These are phyloP conservation scores for Engystomops pustulosus DNA, from an alignment of 2,113 vertebrate species.

Conservation along the genomic window DNA sequence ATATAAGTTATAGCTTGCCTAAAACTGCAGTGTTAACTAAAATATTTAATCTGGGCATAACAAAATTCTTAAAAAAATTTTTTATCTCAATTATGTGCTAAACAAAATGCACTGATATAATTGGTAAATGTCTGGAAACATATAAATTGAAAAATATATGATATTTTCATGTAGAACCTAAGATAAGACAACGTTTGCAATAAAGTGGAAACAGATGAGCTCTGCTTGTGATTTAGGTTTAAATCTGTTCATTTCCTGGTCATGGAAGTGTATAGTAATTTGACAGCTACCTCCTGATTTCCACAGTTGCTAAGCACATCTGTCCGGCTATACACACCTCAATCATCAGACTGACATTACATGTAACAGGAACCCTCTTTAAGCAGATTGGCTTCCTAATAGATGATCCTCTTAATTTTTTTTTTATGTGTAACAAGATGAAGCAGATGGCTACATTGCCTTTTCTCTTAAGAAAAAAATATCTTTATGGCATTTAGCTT, in stretches of 20 bases:
- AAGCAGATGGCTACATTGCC: slow-evolving; percentile 50
- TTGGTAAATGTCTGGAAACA: neutral
- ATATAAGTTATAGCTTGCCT: no score
- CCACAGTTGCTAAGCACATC: slow-evolving; percentile 1
- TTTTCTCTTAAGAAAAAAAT: slow-evolving; percentile 24
- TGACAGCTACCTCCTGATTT: slow-evolving; percentile 21
- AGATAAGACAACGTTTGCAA: neutral
- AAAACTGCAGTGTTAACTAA: no score
- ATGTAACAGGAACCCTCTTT: slow-evolving; percentile 2
- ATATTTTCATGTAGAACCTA: neutral
- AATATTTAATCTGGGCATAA: no score
- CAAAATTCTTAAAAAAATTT: no score
- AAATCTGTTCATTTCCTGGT: neutral
- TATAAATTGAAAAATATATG: neutral
- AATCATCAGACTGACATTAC: slow-evolving; percentile 8
- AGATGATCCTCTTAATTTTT: slow-evolving; percentile 39
- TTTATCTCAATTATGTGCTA: no score
- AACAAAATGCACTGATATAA: no score
- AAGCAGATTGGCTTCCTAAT: slow-evolving; percentile 31
- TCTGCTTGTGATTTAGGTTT: neutral
- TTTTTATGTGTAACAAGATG: slow-evolving; percentile 42
- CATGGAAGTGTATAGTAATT: neutral
- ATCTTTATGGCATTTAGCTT: slow-evolving; percentile 48
- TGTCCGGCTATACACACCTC: neutral
- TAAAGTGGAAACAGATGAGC: neutral